Conservation (phyloP, 2,113 vertebrate species). For the Oncorhynchus kisutch region DNA sequence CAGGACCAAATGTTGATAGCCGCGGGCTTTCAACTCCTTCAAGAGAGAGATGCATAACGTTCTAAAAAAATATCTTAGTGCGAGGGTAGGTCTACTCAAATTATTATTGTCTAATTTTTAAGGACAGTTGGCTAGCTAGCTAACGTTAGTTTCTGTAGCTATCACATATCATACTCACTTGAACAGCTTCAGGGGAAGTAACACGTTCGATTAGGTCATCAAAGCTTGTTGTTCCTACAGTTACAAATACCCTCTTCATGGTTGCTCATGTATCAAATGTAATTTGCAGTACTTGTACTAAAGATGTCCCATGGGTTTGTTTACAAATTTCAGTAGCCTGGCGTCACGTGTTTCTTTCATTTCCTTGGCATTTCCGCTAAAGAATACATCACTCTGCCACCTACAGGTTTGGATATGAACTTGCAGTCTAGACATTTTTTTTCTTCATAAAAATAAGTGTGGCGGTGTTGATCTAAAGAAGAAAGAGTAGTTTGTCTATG, state of each 20-base stretch:
- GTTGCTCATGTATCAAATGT: neutral
- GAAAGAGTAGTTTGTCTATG: no score
- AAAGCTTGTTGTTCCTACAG: slow-evolving; percentile 91
- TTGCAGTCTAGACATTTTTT: neutral
- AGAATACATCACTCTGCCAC: slow-evolving; percentile 15
- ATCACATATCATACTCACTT: slow-evolving; percentile 65
- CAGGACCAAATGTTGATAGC: slow-evolving; percentile 80
- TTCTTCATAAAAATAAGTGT: no score
- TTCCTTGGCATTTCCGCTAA: no score
- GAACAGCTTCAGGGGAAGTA: slow-evolving; percentile 59
- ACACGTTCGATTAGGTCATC: slow-evolving; percentile 80
- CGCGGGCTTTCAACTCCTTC: slow-evolving; percentile 75
- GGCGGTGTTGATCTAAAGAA: no score
- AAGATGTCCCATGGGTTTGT: no score
- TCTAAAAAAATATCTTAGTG: no score
- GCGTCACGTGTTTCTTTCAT: neutral
- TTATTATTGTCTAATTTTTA: no score
- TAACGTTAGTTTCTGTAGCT: neutral
- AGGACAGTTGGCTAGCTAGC: no score
- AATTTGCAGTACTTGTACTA: neutral
- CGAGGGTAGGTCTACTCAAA: no score
- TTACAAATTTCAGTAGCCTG: neutral
- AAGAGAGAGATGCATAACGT: neutral
- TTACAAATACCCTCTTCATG: slow-evolving; percentile 87
- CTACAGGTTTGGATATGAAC: slow-evolving; percentile 22